Evolutionary conservation across 2,797 vertebrate species (phyloP), one percentile per base, ranked within the genome.

Genomic region (Fistularia commersonii): DNA sequence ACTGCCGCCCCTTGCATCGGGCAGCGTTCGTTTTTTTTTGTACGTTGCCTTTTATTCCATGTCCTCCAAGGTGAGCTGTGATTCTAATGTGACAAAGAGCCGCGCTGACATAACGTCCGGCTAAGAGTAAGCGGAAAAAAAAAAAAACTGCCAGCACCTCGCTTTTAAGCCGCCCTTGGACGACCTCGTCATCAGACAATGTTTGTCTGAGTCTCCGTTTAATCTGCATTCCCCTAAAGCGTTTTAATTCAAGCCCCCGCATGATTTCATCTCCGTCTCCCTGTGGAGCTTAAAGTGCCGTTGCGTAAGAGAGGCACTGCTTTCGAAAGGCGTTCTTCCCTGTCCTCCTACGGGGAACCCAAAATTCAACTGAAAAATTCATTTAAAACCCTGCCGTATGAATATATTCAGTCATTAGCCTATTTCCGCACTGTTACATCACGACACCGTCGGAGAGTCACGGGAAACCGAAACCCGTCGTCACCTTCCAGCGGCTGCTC

Each of bases 401-500:
- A 23, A 23, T 23, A 23, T 2, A 23, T 23, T 23, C 2, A 4
- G 23, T 23, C 2, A 23, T n/a, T n/a, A n/a, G n/a, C n/a, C n/a
- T n/a, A n/a, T 23, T 23, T 23, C 23, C 4, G 23, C 23, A 23
- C 23, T 4, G 4, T 23, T 23, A 23, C 23, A 23, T 34, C 3
- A 8, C 12, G 11, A 5, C 32, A 13, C 7, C 5, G 11, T 46
- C 44, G 5, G 32, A 46, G 1, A 13, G 9, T 9, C 23, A 23
- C 23, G 4, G 23, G 23, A 23, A 23, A 23, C 4, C 4, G 23
- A 23, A 23, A 23, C 23, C 23, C 23, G 23, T 64, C 44, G 45
- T 75, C 61, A 85, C 91, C 93, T 76, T 90, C 86, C 43, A 91
- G 78, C 0, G 91, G 87, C 51, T 91, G 88, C 49, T 93, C 91